A percentile compares a stretch with the other conserved stretches of the same genome.
Evolutionary conservation across 2,797 vertebrate genomes (phyloP).

Genomic region (Somateria mollissima): DNA sequence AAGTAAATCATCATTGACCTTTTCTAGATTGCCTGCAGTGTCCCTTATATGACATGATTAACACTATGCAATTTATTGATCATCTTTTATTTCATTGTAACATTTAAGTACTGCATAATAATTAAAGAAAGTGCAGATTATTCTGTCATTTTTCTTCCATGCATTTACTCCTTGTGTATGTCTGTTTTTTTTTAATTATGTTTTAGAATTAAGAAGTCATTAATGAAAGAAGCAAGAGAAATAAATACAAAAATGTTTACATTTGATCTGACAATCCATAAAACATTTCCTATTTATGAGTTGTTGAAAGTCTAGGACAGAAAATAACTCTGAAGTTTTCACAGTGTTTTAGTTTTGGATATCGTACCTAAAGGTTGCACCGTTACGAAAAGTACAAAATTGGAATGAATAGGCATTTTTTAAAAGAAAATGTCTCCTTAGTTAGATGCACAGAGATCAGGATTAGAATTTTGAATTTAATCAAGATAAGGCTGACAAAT

Average conservation of each 20-base stretch:
- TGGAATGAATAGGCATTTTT: not conserved
- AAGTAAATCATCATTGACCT: slow-evolving; percentile 15
- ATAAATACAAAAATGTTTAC: not conserved
- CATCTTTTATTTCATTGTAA: not conserved
- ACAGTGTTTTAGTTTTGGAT: not conserved
- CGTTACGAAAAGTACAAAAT: not conserved
- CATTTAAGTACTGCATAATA: not conserved
- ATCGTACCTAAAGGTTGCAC: not conserved
- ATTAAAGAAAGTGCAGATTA: not conserved
- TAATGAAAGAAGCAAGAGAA: not conserved
- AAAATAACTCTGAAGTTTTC: not conserved
- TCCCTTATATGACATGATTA: slow-evolving; percentile 7
- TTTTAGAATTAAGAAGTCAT: not conserved
- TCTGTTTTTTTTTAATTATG: too few relatives aligned
- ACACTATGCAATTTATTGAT: not conserved
- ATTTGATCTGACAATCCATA: not conserved
- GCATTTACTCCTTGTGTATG: not conserved
- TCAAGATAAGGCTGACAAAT: not conserved
- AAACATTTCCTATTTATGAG: fast-evolving
- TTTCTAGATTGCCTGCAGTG: not conserved
- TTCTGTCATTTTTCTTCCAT: not conserved
- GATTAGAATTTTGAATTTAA: not conserved
- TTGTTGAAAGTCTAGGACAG: not conserved
- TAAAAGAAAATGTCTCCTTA: not conserved
- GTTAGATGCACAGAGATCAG: not conserved